A percentile compares a stretch with the other conserved stretches of the same genome.
phyloP scores from a whole-genome alignment of 2,113 vertebrate species.

The Hystrix cristata region DNA sequence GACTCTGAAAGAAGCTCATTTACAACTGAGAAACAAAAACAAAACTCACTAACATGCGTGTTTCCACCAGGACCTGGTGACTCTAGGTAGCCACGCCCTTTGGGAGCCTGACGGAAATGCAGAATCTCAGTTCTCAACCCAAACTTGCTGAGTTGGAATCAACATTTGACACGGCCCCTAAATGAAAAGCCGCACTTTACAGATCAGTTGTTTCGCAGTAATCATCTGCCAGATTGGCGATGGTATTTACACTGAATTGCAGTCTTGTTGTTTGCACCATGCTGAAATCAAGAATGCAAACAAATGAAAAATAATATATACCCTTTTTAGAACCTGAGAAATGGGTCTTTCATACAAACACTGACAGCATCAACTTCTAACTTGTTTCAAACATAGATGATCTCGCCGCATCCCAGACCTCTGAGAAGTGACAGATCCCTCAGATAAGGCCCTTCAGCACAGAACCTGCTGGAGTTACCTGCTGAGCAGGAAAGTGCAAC shows the following conservation, averaged over 20 bases:
- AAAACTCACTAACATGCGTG: background rate
- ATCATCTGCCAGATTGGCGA: background rate
- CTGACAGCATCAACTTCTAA: background rate
- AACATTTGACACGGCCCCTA: background rate
- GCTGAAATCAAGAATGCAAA: background rate
- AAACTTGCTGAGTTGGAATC: background rate
- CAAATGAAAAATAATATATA: background rate
- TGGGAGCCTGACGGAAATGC: background rate
- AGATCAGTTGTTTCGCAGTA: background rate
- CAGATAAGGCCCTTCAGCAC: background rate
- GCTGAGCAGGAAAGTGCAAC: background rate
- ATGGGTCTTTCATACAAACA: background rate
- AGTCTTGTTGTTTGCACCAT: background rate
- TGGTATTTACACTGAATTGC: background rate
- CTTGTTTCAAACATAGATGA: background rate
- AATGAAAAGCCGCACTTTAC: background rate
- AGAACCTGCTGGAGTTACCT: background rate
- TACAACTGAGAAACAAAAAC: background rate
- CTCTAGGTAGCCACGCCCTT: rapidly evolving
- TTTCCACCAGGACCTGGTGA: rapidly evolving
- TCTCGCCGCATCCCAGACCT: background rate
- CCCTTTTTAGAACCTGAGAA: background rate
- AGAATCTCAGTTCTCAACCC: background rate
- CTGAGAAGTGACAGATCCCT: background rate
- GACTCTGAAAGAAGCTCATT: background rate